Conservation (phyloP, 2,797 vertebrate genomes). For the Thunnus albacares region DNA sequence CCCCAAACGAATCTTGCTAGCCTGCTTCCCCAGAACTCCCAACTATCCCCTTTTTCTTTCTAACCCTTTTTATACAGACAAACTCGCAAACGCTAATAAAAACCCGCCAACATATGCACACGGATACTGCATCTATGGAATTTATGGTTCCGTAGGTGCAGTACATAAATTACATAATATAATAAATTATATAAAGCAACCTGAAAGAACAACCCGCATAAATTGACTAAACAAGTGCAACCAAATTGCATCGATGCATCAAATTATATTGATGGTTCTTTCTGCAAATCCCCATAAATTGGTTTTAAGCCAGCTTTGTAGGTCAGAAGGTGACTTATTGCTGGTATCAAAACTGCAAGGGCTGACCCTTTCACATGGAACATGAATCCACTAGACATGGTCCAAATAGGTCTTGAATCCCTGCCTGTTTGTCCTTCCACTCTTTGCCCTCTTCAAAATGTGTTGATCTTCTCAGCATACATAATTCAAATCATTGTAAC, state of each 20-base stretch:
- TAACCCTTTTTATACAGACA: slow-evolving; percentile 6
- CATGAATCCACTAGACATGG: slow-evolving; percentile 47
- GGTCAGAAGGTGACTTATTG: slow-evolving; percentile 49
- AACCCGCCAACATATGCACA: background rate
- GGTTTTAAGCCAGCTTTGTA: slow-evolving; percentile 40
- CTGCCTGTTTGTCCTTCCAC: slow-evolving; percentile 65
- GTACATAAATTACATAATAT: background rate
- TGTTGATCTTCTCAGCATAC: slow-evolving; percentile 54
- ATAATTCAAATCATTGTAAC: slow-evolving; percentile 64
- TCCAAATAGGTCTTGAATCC: slow-evolving; percentile 49
- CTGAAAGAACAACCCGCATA: background rate
- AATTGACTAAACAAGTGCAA: slow-evolving; percentile 28
- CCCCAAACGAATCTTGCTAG: slow-evolving; percentile 24
- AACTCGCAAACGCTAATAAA: slow-evolving; percentile 20
- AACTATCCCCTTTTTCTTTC: slow-evolving; percentile 7
- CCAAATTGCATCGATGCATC: slow-evolving; percentile 10
- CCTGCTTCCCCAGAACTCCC: slow-evolving; percentile 7
- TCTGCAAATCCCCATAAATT: slow-evolving; percentile 31
- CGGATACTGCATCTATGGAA: background rate
- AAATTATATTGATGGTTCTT: slow-evolving; percentile 13
- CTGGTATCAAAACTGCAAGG: slow-evolving; percentile 40
- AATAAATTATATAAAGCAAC: background rate
- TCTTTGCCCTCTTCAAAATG: slow-evolving; percentile 55
- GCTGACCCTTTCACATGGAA: slow-evolving; percentile 63
- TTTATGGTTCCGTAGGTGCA: background rate